Evolutionary conservation across 2,113 vertebrate genomes (phyloP).

Genomic region (Rafetus swinhoei): DNA sequence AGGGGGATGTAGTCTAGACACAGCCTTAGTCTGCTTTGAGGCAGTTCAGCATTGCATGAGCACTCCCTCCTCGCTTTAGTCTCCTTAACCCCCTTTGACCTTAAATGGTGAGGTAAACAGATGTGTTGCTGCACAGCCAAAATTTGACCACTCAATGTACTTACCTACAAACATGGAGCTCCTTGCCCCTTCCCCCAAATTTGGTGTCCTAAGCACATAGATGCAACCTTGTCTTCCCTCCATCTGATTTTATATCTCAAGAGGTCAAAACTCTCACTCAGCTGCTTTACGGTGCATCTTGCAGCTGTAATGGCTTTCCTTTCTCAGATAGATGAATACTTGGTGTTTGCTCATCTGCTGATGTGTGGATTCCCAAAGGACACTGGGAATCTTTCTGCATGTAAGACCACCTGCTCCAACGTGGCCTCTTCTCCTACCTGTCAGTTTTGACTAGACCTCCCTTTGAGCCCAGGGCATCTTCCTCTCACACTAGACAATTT

Average conservation of each 20-base stretch:
- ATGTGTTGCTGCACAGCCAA: neutral
- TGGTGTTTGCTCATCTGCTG: neutral
- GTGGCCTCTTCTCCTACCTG: neutral
- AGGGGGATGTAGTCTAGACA: too few relatives aligned
- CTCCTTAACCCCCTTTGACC: neutral
- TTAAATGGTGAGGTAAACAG: neutral
- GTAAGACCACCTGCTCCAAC: neutral
- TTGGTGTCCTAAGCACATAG: neutral
- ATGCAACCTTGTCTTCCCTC: neutral
- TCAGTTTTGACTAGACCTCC: neutral
- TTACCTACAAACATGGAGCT: too few relatives aligned
- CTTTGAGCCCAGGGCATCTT: neutral
- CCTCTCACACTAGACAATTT: too few relatives aligned
- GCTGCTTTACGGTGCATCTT: neutral
- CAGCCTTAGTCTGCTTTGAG: neutral
- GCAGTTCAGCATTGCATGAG: neutral
- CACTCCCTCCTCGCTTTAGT: rapidly evolving
- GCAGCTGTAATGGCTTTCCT: neutral
- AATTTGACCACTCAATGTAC: neutral
- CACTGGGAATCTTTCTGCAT: neutral
- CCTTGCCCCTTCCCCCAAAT: neutral
- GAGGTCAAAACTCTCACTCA: neutral
- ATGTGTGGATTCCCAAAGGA: neutral
- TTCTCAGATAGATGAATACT: neutral
- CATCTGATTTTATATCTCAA: neutral